Evolutionary conservation across 2,888 invertebrate genomes (phyloP).

Genomic region (Eupelmus urozonus): DNA sequence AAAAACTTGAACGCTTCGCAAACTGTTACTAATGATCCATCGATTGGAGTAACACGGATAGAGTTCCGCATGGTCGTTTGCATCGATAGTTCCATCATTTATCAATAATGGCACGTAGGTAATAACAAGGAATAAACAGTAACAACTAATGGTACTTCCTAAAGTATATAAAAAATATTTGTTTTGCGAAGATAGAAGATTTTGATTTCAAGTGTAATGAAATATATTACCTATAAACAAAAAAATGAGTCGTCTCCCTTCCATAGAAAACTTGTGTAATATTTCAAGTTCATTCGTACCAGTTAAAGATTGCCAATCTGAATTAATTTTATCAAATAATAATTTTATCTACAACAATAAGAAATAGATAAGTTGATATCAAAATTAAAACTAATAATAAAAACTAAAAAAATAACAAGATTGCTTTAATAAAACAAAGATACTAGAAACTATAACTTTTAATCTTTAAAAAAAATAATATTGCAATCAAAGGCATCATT

Average conservation of each 20-base stretch:
- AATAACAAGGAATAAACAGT: neutral
- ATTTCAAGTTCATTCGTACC: neutral
- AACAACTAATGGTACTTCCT: neutral
- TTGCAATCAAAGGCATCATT: too few species aligned
- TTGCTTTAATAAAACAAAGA: too few species aligned
- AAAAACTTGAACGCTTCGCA: neutral
- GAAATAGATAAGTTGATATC: neutral
- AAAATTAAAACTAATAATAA: too few species aligned
- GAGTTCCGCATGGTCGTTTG: neutral
- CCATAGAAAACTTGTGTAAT: neutral
- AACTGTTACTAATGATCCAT: constrained; percentile 9
- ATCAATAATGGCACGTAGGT: constrained; percentile 4
- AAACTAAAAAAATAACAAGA: too few species aligned
- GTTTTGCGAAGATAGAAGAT: too few species aligned
- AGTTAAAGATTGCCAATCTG: neutral
- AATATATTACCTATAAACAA: too few species aligned
- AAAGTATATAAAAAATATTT: neutral
- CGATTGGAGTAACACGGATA: constrained; percentile 32
- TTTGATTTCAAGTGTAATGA: too few species aligned
- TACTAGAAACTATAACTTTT: too few species aligned
- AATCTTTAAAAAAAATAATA: too few species aligned
- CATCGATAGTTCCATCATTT: neutral
- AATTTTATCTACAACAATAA: neutral
- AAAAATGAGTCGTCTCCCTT: neutral
- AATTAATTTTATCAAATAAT: neutral